Evolutionary conservation across 2,797 vertebrate genomes (phyloP).

Genomic region (Oreortyx pictus): DNA sequence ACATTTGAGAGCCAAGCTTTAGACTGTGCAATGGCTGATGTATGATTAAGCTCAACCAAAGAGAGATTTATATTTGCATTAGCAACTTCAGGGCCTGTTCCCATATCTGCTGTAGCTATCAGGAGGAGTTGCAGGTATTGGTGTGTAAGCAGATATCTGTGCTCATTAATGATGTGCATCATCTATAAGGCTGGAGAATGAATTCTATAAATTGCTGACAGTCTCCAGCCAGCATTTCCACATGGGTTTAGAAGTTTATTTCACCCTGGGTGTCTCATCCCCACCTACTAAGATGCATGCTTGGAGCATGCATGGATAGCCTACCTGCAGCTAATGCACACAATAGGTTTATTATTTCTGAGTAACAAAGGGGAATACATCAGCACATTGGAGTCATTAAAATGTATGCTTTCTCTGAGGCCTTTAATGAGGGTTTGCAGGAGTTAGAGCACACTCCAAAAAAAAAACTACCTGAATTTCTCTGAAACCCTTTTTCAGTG

Average conservation of each 20-base stretch:
- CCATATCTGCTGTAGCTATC: background rate
- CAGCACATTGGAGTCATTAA: slow-evolving; percentile 49
- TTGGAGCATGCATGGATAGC: background rate
- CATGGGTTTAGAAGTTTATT: background rate
- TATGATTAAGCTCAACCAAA: slow-evolving; percentile 56
- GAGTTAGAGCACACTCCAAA: background rate
- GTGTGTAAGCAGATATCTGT: background rate
- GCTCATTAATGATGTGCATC: slow-evolving; percentile 29
- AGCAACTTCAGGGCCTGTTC: background rate
- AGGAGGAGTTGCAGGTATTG: slow-evolving; percentile 7
- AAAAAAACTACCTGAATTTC: slow-evolving; percentile 10
- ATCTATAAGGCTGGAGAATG: slow-evolving; percentile 22
- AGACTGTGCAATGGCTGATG: background rate
- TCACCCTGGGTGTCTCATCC: background rate
- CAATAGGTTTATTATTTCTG: slow-evolving; percentile 34
- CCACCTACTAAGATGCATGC: background rate
- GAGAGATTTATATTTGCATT: slow-evolving; percentile 60
- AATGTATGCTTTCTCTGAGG: slow-evolving; percentile 40
- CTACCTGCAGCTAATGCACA: background rate
- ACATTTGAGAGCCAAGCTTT: slow-evolving; percentile 37
- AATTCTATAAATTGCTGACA: slow-evolving; percentile 23
- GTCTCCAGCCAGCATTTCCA: slow-evolving; percentile 4
- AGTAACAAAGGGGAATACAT: slow-evolving; percentile 8
- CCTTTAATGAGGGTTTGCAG: slow-evolving; percentile 40
- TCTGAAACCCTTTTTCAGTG: background rate